A percentile compares a stretch with the other conserved stretches of the same genome.
These are phyloP conservation scores for Ferrisia virgata DNA, from an alignment of 2,888 invertebrate species.

Conservation along the genomic window DNA sequence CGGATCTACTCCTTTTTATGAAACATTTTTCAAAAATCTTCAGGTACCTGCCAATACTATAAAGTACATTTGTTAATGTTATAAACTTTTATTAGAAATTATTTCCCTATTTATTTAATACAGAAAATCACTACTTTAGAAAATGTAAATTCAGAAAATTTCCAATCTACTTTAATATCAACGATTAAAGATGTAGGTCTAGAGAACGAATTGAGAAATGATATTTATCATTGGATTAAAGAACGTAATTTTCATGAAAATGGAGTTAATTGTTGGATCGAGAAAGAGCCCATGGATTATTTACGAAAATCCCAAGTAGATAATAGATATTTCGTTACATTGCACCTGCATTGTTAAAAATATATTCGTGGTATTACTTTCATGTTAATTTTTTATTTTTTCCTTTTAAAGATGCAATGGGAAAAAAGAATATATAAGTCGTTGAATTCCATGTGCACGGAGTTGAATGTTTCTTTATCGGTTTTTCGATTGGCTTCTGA, in stretches of 20 bases:
- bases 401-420: constrained; percentile 66
- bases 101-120: background rate
- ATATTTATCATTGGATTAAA: constrained; percentile 77
- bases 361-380: too few species aligned
- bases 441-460: constrained; percentile 89
- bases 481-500: constrained; percentile 72
- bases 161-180: constrained; percentile 71
- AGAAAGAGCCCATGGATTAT: constrained; percentile 67
- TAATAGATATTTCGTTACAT: too few species aligned
- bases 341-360: too few species aligned
- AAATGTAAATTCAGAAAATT: constrained; percentile 71
- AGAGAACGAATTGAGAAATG: constrained; percentile 78
- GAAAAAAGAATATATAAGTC: constrained; percentile 92
- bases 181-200: constrained; percentile 74
- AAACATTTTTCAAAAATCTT: constrained; percentile 22
- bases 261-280: constrained; percentile 51
- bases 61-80: too few species aligned
- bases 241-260: constrained; percentile 53
- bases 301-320: constrained; percentile 73
- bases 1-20: constrained; percentile 31
- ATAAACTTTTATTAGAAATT: too few species aligned
- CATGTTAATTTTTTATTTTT: constrained; percentile 1
- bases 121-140: constrained; percentile 76
- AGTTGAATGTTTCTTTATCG: constrained; percentile 74
- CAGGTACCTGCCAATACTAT: constrained; percentile 16